Evolutionary conservation across 2,888 invertebrate genomes (phyloP).

Genomic region (Tetranychus piercei): DNA sequence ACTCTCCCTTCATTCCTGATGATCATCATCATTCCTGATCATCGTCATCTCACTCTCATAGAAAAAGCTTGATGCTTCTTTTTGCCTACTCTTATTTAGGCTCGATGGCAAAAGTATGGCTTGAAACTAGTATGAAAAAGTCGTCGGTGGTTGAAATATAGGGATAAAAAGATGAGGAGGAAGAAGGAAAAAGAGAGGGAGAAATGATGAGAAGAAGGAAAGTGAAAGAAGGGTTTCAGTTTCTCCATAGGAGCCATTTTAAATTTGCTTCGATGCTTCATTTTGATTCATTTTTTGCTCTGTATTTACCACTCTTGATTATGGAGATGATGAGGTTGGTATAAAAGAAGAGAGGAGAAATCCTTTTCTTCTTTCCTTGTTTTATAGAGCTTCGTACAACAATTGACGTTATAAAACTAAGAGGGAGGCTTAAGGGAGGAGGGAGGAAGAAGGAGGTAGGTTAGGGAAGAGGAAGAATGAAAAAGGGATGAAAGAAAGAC

Average conservation of each 20-base stretch:
- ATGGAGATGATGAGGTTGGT: not conserved
- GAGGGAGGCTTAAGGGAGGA: not conserved
- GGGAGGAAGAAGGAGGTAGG: not conserved
- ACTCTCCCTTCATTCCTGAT: not conserved
- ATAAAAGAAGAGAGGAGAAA: not conserved
- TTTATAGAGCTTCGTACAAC: not conserved
- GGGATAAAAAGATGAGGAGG: constrained; percentile 4
- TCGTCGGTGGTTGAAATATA: constrained; percentile 4
- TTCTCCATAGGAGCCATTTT: not conserved
- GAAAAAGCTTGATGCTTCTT: not conserved
- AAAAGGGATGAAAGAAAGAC: not conserved
- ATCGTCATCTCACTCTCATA: constrained; percentile 2
- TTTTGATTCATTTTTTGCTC: constrained; percentile 4
- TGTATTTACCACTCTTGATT: not conserved
- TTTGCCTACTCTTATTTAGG: not conserved
- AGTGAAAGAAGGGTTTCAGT: not conserved
- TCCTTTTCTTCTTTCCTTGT: not conserved
- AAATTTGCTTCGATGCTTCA: constrained; percentile 2
- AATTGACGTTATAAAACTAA: not conserved
- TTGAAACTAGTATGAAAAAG: not conserved
- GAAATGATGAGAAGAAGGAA: not conserved
- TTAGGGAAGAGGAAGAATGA: not conserved
- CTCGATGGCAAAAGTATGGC: not conserved
- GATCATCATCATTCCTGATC: not conserved
- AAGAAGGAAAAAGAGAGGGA: not conserved